These are phyloP conservation scores for Strix uralensis DNA, from an alignment of 2,113 vertebrate genomes.

Conservation along the genomic window DNA sequence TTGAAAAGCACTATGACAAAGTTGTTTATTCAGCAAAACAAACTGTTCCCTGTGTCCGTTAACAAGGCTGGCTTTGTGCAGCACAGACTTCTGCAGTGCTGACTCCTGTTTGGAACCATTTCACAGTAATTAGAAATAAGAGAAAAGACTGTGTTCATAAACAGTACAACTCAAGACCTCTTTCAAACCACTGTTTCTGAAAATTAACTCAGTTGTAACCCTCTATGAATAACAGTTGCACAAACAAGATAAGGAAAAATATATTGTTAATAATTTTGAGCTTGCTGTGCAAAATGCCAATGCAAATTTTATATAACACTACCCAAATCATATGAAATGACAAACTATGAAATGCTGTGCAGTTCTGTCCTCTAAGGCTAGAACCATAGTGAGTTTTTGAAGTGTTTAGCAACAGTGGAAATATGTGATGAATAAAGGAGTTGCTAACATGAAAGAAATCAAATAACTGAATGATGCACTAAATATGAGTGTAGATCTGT, in stretches of 20 bases:
- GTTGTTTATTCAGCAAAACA: constrained; percentile 77
- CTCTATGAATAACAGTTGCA: constrained; percentile 56
- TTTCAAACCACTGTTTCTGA: constrained; percentile 66
- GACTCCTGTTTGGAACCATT: constrained; percentile 73
- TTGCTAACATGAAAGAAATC: background rate
- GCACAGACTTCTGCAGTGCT: constrained; percentile 53
- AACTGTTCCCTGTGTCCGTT: constrained; percentile 73
- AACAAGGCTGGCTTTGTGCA: constrained; percentile 74
- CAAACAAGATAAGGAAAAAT: constrained; percentile 60
- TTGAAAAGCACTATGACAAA: constrained; percentile 67
- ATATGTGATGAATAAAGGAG: background rate
- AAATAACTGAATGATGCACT: background rate
- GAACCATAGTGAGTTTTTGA: background rate
- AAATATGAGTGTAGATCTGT: background rate
- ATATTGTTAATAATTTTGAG: constrained; percentile 75
- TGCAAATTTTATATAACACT: constrained; percentile 62
- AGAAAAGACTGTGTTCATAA: constrained; percentile 71
- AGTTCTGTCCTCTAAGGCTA: background rate
- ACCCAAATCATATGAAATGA: constrained; percentile 13
- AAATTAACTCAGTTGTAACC: constrained; percentile 76
- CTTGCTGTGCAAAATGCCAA: constrained; percentile 52
- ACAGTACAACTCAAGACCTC: constrained; percentile 35
- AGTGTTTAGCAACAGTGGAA: background rate
- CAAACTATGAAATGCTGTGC: constrained; percentile 1
- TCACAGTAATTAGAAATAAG: constrained; percentile 80